Base-by-base conservation (phyloP, 37 sponge, comb jelly and placozoan species). In the Oscarella lobularis region DNA sequence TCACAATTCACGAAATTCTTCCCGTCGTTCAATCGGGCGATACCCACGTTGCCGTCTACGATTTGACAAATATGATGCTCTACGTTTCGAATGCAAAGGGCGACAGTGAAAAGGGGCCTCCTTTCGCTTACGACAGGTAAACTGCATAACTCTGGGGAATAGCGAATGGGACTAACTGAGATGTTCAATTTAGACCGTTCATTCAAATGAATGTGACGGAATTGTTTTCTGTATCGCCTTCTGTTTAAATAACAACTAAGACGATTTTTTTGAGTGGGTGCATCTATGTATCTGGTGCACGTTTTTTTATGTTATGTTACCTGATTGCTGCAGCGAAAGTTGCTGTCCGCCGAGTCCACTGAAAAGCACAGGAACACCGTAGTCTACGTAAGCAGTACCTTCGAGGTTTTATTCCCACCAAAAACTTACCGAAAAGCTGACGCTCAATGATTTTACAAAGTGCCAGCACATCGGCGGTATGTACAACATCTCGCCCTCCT, bases 401-500 rank as follows among this genome's bases (percentile, higher is more conserved):
- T n/a, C n/a, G n/a, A n/a, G n/a, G n/a, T 48, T 48, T 38, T 78
- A 86, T 5, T 70, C 66, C 98, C 98, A 96, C 98, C 98, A 96
- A 67, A 93, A 88, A 48, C 98, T 97, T 72, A 97, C 87, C 65
- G 94, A 94, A 68, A 97, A 93, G 69, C 99, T 97, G 38, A 83
- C 75, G 35, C 83, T 82, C 73, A 97, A 80, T 32, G 99, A 87
- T 27, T 89, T 54, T 20, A 97, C 94, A 82, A 87, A 90, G 82
- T 97, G 99, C 99, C 99, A 97, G 73, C 87, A 88, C 0, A 60
- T 33, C 33, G 89, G 87, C 1, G 99, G 99, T 66, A 97, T 90
- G 75, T 97, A 97, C 29, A 97, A 76, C 80, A 90, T 80, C 76
- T 97, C 83, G 32, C 99, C 99, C 6, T 85, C 87, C 36, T 81